Conservation (phyloP, 2,113 vertebrate genomes). For the Laticauda colubrina region DNA sequence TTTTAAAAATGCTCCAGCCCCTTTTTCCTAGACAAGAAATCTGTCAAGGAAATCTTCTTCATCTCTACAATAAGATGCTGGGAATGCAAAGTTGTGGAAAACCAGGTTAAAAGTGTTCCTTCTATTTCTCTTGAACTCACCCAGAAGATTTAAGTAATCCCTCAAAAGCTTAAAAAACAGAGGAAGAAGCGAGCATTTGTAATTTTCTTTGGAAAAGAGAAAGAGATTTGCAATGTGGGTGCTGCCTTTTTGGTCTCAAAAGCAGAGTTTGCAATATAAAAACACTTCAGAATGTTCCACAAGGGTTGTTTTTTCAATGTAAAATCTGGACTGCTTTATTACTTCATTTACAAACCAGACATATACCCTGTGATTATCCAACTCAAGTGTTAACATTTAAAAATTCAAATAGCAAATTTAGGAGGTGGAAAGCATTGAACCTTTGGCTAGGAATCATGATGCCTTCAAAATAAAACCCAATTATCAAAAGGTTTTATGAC, state of each 20-base stretch:
- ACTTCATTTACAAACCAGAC: background rate
- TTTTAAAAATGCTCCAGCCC: background rate
- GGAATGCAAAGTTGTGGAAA: background rate
- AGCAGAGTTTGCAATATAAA: conserved; percentile 33
- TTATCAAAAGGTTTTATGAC: background rate
- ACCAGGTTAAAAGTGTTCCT: background rate
- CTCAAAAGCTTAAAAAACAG: background rate
- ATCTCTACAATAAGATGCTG: background rate
- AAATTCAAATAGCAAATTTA: conserved; percentile 48
- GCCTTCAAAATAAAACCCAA: conserved; percentile 17
- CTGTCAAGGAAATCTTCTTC: background rate
- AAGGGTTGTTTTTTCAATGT: background rate
- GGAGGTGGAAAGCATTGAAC: conserved; percentile 16
- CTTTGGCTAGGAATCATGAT: conserved; percentile 7
- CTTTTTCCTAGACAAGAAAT: background rate
- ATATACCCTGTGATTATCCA: background rate
- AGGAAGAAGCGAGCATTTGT: background rate
- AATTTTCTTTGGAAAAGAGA: background rate
- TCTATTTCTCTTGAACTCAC: background rate
- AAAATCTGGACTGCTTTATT: background rate
- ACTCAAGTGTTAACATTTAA: conserved; percentile 26
- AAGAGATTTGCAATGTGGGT: conserved; percentile 44
- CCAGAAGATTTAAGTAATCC: background rate
- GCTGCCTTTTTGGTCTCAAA: background rate
- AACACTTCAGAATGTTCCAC: background rate